These are phyloP conservation scores for Fissipunctia ypsillon DNA, from an alignment of 2,888 invertebrate genomes.

Conservation along the genomic window DNA sequence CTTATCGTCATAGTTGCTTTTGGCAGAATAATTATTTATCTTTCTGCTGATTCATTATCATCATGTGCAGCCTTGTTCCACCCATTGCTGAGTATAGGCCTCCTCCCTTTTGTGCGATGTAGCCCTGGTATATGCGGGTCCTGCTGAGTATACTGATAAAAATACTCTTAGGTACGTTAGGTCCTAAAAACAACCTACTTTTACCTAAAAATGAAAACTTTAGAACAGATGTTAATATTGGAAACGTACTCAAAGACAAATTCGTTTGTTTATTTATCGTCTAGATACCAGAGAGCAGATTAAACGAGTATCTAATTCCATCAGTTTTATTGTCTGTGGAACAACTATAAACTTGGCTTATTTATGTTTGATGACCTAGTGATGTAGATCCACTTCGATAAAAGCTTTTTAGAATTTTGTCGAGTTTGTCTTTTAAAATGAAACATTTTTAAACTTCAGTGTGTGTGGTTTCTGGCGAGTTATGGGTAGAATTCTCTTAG, in stretches of 20 bases:
- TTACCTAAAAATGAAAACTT: slow-evolving; percentile 19
- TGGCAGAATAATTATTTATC: no score
- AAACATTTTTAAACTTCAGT: background rate
- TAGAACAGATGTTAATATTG: slow-evolving; percentile 28
- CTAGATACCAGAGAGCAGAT: slow-evolving; percentile 58
- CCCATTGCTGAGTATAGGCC: no score
- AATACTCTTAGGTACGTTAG: background rate
- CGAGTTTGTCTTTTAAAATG: background rate
- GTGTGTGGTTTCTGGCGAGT: background rate
- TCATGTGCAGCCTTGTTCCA: no score
- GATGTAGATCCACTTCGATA: slow-evolving; percentile 34
- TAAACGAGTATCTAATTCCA: slow-evolving; percentile 62
- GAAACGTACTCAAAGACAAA: slow-evolving; percentile 47
- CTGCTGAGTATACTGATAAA: background rate
- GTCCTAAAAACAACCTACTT: background rate
- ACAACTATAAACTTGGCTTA: slow-evolving; percentile 58
- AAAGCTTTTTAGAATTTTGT: slow-evolving; percentile 13
- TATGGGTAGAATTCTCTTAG: background rate
- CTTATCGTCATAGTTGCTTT: no score
- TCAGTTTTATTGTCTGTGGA: slow-evolving; percentile 64
- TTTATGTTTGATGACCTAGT: slow-evolving; percentile 58
- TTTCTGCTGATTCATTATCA: no score
- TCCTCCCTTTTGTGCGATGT: no score
- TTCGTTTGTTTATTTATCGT: slow-evolving; percentile 61
- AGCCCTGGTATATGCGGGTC: no score